Evolutionary conservation across 2,113 vertebrate species (phyloP), one percentile per base, ranked within the genome.

Genomic region (Hippocampus guttulatus): DNA sequence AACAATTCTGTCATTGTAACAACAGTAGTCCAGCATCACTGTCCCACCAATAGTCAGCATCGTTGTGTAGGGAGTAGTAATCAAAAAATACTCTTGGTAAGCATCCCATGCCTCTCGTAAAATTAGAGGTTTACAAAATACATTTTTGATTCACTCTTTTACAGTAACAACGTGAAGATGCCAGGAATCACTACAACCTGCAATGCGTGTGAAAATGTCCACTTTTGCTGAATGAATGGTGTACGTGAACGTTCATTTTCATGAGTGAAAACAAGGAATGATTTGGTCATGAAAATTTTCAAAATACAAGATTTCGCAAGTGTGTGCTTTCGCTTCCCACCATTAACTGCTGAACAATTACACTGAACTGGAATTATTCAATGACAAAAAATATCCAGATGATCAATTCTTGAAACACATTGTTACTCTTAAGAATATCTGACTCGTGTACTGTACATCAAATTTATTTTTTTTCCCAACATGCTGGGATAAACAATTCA

Each of bases 11-110:
- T 66, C 61, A 70, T 54, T 75, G 64, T 68, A 66, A 75, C 73
- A 75, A 79, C 73, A 85, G 74, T 79, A 83, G 68, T 75, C 82
- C 73, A 85, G 64, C 69, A 79, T 78, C 78, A 64, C n/a, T 58
- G 73, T 76, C 12, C 27, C 65, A 64, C 64, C 80, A 55, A 71
- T 58, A 40, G 18, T 63, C 67, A 70, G 69, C 67, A 52, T 67
- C 65, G 64, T 62, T 75, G 33, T 76, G 33, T 77, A 84, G 23
- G 60, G 62, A 89, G 88, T 88, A 87, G 86, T 91, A 87, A 86
- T 87, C 41, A 71, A 76, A 81, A 71, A 81, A 71, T 68, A 73
- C 18, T 40, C 67, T 78, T 65, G 70, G 74, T 2, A 52, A 54
- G 73, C 68, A 70, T 64, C 33, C 49, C 76, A 74, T 20, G 21